Conservation (phyloP, 2,797 vertebrate genomes). For the Lepidocolaptes lacrymiger region DNA sequence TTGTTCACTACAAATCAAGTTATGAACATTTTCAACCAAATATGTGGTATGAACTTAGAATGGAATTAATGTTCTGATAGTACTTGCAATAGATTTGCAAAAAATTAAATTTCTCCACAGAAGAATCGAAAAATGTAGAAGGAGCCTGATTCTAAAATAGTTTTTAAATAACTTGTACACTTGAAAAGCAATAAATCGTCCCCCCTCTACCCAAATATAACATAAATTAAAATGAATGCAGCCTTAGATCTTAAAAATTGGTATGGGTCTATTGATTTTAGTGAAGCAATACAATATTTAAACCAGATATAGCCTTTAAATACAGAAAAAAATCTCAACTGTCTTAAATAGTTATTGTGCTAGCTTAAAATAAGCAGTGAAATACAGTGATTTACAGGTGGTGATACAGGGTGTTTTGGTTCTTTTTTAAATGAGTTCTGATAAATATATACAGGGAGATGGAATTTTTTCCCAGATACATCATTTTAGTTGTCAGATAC, state of each 20-base stretch:
- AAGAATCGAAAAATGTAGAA: neutral
- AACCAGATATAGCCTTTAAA: neutral
- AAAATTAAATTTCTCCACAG: neutral
- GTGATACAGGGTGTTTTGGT: neutral
- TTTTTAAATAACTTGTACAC: neutral
- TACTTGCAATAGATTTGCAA: neutral
- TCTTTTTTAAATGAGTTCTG: neutral
- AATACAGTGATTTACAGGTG: neutral
- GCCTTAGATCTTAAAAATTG: neutral
- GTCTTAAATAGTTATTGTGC: neutral
- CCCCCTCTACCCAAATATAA: accelerated
- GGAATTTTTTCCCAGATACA: neutral
- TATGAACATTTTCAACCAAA: neutral
- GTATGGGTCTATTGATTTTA: neutral
- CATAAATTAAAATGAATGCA: neutral
- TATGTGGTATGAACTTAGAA: neutral
- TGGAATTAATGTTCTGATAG: neutral
- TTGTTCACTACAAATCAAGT: neutral
- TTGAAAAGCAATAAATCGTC: neutral
- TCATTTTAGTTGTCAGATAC: neutral
- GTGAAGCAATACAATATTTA: neutral
- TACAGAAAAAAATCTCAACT: neutral
- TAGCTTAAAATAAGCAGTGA: neutral
- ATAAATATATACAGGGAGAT: neutral
- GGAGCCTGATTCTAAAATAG: neutral